Base-by-base conservation (phyloP, 2,113 vertebrate genomes). In the Pygoscelis adeliae region DNA sequence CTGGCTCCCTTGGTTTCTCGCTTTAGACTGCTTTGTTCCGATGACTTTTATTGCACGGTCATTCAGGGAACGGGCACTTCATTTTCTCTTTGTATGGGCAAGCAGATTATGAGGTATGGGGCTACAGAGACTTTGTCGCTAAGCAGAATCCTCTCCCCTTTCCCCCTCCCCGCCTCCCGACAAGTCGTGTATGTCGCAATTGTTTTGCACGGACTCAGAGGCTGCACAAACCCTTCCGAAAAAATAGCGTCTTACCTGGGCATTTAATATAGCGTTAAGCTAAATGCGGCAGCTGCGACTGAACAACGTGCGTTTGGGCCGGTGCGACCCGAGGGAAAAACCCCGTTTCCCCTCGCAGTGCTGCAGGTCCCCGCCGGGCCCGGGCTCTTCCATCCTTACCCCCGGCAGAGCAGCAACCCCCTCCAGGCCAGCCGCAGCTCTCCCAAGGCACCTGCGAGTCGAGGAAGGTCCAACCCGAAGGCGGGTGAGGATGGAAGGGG, bases 1-100 rank as follows among this genome's bases (percentile, higher is more conserved):
- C 99, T 99, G 98, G 98, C 99, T 95, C 98, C 98, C 98, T 97
- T 94, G 94, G 95, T 79, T 94, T 92, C 96, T 97, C 89, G 42
- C 83, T 93, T 97, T 86, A 85, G 88, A 83, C 53, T 12, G 96
- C 96, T 98, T 98, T 97, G 97, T 98, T 98, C 80, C 23, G 56
- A 91, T 95, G 96, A 96, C 94, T 97, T 98, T 97, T 90, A 94
- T 97, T 97, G 95, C 92, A 56, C 63, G 83, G 84, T 95, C 96
- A 83, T 89, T 97, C 94, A 95, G 85, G 56, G 89, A 96, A 95
- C n/a, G 34, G 62, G 96, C 95, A 93, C 86, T 97, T 98, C 72
- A 65, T 95, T 96, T 94, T 82, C 94, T 73, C 83, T 89, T 93
- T 74, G 83, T 96, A 94, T 38, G 56, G 79, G 67, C 85, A 81